These are phyloP conservation scores for Conops quadrifasciatus DNA, from an alignment of 2,888 invertebrate species.

Conservation along the genomic window DNA sequence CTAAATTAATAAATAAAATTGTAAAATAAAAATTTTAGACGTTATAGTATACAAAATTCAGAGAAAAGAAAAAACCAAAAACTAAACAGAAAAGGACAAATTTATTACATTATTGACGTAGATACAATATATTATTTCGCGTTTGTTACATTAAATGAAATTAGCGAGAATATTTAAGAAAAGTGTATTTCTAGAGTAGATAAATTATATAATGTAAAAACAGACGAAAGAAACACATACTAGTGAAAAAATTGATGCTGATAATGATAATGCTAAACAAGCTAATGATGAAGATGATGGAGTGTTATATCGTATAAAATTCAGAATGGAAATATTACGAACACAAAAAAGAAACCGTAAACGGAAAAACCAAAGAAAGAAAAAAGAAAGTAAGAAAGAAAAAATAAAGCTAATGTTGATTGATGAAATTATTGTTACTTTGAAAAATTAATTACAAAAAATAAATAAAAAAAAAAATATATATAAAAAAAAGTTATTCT, in stretches of 20 bases:
- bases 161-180: slow-evolving; percentile 44
- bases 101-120: too few species aligned
- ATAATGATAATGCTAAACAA: slow-evolving; percentile 44
- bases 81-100: neutral
- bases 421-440: slow-evolving; percentile 51
- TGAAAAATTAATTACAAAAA: slow-evolving; percentile 58
- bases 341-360: slow-evolving; percentile 39
- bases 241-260: slow-evolving; percentile 43
- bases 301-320: slow-evolving; percentile 50
- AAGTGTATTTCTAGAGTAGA: neutral
- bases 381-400: slow-evolving; percentile 23
- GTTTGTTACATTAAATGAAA: slow-evolving; percentile 37
- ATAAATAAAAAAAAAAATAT: slow-evolving; percentile 46
- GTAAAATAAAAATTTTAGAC: slow-evolving; percentile 20
- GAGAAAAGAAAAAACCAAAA: slow-evolving; percentile 14
- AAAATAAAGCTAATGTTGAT: slow-evolving; percentile 31
- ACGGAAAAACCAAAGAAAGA: slow-evolving; percentile 19
- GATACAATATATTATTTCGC: slow-evolving; percentile 25
- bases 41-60: slow-evolving; percentile 29
- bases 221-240: slow-evolving; percentile 40
- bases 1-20: slow-evolving; percentile 27
- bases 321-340: slow-evolving; percentile 56
- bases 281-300: slow-evolving; percentile 42
- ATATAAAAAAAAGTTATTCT: slow-evolving; percentile 47
- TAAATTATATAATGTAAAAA: slow-evolving; percentile 42